These are phyloP conservation scores for Oreohelix idahoensis DNA, from an alignment of 1,140 invertebrate species.

Conservation along the genomic window DNA sequence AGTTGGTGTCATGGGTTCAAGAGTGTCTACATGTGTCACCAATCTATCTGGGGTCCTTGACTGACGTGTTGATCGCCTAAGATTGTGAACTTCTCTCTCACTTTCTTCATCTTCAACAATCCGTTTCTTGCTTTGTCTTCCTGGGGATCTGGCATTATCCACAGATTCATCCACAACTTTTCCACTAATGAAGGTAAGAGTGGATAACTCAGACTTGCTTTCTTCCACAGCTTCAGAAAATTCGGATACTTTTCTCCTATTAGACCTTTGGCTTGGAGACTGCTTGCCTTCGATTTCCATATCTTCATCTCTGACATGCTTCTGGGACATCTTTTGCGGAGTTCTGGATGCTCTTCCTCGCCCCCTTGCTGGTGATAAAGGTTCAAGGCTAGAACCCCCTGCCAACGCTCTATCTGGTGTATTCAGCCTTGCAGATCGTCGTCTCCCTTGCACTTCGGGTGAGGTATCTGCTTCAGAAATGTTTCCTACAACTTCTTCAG, in stretches of 20 bases:
- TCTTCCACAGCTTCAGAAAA: background rate
- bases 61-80: background rate
- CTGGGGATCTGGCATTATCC: background rate
- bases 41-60: slow-evolving; percentile 29
- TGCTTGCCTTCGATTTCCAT: background rate
- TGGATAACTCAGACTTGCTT: background rate
- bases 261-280: background rate
- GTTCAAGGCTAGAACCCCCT: background rate
- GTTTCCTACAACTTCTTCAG: background rate
- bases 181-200: background rate
- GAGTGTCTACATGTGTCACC: background rate
- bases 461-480: slow-evolving; percentile 11
- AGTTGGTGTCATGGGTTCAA: slow-evolving; percentile 13
- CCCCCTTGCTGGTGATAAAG: background rate
- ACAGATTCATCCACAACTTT: background rate
- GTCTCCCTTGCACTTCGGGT: background rate
- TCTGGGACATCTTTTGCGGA: background rate
- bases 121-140: background rate
- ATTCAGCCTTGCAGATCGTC: background rate
- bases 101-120: background rate
- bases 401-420: background rate
- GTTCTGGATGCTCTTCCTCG: background rate
- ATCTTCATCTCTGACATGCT: background rate
- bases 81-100: background rate
- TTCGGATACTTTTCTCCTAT: background rate